Base-by-base conservation (phyloP, 1,140 invertebrate genomes). In the Apis dorsata region DNA sequence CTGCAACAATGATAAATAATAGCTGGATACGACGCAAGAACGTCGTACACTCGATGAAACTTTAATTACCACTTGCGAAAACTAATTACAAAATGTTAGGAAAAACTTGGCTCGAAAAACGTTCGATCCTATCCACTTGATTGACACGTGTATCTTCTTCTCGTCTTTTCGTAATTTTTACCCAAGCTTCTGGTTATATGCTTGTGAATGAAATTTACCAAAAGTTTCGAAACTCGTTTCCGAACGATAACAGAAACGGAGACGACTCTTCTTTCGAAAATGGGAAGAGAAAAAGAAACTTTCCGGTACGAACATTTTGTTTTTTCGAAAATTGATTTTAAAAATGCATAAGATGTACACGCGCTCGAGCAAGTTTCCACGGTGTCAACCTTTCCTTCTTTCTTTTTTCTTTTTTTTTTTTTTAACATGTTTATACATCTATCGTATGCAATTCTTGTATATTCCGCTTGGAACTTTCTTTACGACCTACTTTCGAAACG, bases 281-380 rank as follows among this genome's bases (percentile, higher is more conserved):
- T 49, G 19, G 10, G 21, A 13, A 19, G 21, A 34, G 49, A 21
- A 13, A 65, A 28, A 34, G 51, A 77, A 77, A 77, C 51, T 49
- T 60, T 15, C 1, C 21, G 21, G 2, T 53, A 2, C 24, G 21
- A n/a, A 49, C 34, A 15, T 75, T 9, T 49, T 24, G 21, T 75
- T 62, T 74, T 75, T 75, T 75, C 28, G 72, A 62, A 75, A 75
- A 75, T 75, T 75, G 72, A 62, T 75, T 75, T 75, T 75, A 62
- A 75, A 68, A n/a, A 55, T 66, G 51, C 63, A 55, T 7, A 24
- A 13, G 4, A n/a, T 1, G 51, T 4, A 44, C 60, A 8, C 62
- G 13, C 24, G 15, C 12, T 4, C 19, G 9, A 7, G 9, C 8
- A 74, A 24, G 24, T 44, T 49, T 28, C 34, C 11, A 17, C 3